Evolutionary conservation across 2,113 vertebrate species (phyloP).

Genomic region (Trachemys scripta): DNA sequence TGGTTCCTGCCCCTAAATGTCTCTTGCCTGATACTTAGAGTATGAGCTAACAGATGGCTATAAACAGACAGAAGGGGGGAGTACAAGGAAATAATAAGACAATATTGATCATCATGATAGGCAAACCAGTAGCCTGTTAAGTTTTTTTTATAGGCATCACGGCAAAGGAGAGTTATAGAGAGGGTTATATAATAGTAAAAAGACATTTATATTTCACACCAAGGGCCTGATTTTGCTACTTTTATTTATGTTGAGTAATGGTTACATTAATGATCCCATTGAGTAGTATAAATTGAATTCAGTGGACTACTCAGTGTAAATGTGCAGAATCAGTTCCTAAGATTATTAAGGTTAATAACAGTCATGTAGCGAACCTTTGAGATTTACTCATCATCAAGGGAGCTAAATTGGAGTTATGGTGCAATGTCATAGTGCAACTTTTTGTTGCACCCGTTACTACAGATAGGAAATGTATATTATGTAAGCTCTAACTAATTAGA

Average conservation of each 20-base stretch:
- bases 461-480: neutral
- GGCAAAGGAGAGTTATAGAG: neutral
- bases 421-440: neutral
- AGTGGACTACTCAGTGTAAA: neutral
- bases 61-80: neutral
- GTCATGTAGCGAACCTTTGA: neutral
- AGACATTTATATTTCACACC: neutral
- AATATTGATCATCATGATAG: neutral
- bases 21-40: too few species aligned
- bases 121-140: neutral
- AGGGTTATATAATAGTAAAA: neutral
- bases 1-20: neutral
- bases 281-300: neutral
- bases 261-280: neutral
- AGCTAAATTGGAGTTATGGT: neutral
- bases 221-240: neutral
- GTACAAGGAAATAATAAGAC: neutral
- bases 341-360: neutral
- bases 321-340: neutral
- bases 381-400: neutral
- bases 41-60: neutral
- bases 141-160: neutral
- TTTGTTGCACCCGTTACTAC: neutral
- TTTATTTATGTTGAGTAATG: neutral
- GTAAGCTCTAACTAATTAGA: neutral